Conservation (phyloP, 2,113 vertebrate genomes). For the Sisor rabdophorus region DNA sequence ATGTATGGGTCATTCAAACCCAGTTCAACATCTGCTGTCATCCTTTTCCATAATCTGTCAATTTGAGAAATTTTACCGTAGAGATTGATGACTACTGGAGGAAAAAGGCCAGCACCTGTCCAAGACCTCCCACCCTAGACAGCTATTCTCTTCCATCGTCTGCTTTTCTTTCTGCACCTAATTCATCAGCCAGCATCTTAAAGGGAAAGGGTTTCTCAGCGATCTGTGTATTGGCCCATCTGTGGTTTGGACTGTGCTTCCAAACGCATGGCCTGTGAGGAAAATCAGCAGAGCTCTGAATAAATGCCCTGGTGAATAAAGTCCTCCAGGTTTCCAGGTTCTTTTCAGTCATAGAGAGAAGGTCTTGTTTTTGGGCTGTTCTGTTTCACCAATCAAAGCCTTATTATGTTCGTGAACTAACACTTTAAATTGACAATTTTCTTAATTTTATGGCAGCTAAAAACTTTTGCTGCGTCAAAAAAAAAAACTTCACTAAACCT, state of each 20-base stretch:
- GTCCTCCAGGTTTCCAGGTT: conserved; percentile 15
- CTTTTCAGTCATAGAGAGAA: conserved; percentile 9
- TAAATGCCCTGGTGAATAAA: background rate
- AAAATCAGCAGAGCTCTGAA: conserved; percentile 17
- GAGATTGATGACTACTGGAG: background rate
- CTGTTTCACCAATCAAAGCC: background rate
- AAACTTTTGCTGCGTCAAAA: background rate
- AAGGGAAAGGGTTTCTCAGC: conserved; percentile 19
- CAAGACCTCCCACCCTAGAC: conserved; percentile 9
- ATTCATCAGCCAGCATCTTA: conserved; percentile 21
- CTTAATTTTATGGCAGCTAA: background rate
- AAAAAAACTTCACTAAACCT: background rate
- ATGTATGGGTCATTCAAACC: background rate
- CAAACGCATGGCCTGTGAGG: conserved; percentile 1
- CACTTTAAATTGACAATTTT: no score
- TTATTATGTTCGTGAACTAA: background rate
- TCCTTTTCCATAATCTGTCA: background rate
- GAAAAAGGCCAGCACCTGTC: conserved; percentile 7
- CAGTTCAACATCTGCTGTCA: background rate
- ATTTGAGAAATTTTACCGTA: conserved; percentile 15
- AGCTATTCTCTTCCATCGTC: background rate
- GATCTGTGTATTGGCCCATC: conserved; percentile 5
- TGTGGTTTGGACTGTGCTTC: conserved; percentile 16
- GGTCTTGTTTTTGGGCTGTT: conserved; percentile 2
- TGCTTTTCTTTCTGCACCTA: conserved; percentile 20